Percentiles rank a stretch among this genome's conserved stretches.
Conservation (phyloP, 2,113 vertebrate species). For the Corythornis vintsioides region DNA sequence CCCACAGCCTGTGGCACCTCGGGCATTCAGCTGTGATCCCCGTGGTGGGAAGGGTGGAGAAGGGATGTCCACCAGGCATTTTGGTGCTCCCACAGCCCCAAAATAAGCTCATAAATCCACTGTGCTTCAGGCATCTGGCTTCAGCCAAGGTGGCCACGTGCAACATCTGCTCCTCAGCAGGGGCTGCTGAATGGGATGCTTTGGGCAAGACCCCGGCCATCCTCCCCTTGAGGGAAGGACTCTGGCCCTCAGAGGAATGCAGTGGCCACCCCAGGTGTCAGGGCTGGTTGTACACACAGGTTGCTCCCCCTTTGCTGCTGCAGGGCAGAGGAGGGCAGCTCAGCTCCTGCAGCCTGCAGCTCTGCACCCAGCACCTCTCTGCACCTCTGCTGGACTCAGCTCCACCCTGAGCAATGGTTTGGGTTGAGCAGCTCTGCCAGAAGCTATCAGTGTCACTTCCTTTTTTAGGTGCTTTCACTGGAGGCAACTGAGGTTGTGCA, state of each 20-base stretch:
- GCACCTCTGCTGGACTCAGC: not conserved
- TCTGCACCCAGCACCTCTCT: not conserved
- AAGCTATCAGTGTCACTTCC: not conserved
- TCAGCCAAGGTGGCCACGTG: not conserved
- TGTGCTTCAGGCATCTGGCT: rapidly evolving
- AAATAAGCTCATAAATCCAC: not conserved
- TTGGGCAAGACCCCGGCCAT: not conserved
- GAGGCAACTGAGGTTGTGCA: not conserved
- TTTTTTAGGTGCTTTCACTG: not conserved
- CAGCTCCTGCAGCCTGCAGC: not conserved
- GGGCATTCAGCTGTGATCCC: not conserved
- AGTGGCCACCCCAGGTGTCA: not conserved
- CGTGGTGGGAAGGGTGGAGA: rapidly evolving
- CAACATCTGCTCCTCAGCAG: rapidly evolving
- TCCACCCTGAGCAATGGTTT: not conserved
- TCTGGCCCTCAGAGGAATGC: not conserved
- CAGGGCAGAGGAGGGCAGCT: not conserved
- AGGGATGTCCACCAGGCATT: not conserved
- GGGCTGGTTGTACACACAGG: not conserved
- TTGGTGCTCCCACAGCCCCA: not conserved
- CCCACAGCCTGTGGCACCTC: not conserved
- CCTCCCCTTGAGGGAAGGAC: rapidly evolving
- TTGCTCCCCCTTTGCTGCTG: not conserved
- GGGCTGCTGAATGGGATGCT: rapidly evolving
- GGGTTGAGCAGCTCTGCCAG: not conserved